Base-by-base conservation (phyloP, 2,888 invertebrate species). In the Eristalinus sepulchralis region DNA sequence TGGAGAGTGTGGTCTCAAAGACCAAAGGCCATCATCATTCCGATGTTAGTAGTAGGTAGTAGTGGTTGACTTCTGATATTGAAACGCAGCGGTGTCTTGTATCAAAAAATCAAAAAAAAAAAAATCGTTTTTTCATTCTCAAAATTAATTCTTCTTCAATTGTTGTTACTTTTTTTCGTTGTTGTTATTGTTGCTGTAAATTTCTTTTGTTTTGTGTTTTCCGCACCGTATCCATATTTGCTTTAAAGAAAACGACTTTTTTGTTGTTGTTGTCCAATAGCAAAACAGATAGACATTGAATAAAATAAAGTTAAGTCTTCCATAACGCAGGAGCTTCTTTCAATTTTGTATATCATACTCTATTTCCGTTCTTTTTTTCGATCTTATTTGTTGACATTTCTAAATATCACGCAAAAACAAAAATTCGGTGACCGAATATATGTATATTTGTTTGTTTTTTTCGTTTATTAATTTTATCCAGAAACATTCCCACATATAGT, bases 401-500 rank as follows among this genome's bases (percentile, higher is more conserved):
- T 68, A 33, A 63, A 73, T 53, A 83, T 83, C 86, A 86, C 78
- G 64, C 72, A 27, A 27, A 27, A 27, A 27, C 27, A 47, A 77
- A 79, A 66, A 73, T 85, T 72, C 71, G 73, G 62, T 78, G 78
- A 86, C 55, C 83, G 83, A 83, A 75, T 75, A 75, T 39, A 47
- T 47, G n/a, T 47, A n/a, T 17, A 39, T 39, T 39, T 70, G 47
- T 77, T 66, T 67, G 17, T 60, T 36, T 72, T 62, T 77, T 77
- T 81, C 63, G 75, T 67, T 27, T 85, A 72, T 86, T 75, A 78
- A 79, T 75, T 86, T 86, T 86, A 83, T 86, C 78, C 86, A 86
- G 86, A 86, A 86, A 83, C 86, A 86, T 82, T 86, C 86, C 86
- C 86, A 86, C 86, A 86, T 86, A 86, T 73, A 78, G 73, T 70